Conservation (phyloP, 2,888 invertebrate genomes). For the Dolomedes plantarius region DNA sequence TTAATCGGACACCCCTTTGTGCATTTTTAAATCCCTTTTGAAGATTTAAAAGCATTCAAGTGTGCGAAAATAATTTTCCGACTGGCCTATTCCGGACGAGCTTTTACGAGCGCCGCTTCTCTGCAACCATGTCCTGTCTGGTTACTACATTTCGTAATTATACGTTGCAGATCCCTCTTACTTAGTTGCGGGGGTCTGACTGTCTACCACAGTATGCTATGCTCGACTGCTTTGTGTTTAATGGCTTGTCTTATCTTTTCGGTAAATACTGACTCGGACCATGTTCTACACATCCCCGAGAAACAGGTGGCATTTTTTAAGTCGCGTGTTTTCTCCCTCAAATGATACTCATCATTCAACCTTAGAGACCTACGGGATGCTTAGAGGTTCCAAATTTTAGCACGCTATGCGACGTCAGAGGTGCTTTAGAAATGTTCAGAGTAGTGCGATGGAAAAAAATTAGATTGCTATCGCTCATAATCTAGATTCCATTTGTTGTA, state of each 20-base stretch:
- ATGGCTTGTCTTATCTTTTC: conserved; percentile 21
- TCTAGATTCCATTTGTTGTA: too few species aligned
- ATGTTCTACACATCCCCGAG: too few species aligned
- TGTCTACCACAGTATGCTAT: neutral
- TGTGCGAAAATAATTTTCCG: conserved; percentile 12
- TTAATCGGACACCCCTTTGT: neutral
- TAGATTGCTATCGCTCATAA: too few species aligned
- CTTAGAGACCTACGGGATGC: too few species aligned
- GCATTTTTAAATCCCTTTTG: neutral
- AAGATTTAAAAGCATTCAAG: neutral
- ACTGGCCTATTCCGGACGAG: neutral
- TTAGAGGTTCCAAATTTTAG: too few species aligned
- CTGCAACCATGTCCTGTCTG: neutral
- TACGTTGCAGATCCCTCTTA: conserved; percentile 2
- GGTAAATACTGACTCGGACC: neutral
- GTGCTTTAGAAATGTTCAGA: too few species aligned
- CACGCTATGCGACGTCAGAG: too few species aligned
- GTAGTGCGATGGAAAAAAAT: too few species aligned
- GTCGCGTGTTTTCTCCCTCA: too few species aligned
- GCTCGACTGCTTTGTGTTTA: conserved; percentile 2
- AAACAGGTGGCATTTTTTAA: too few species aligned
- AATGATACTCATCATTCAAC: too few species aligned
- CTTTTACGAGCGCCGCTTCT: neutral
- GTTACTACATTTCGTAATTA: conserved; percentile 7
- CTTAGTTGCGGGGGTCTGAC: neutral